These are phyloP conservation scores for Acromyrmex charruanus DNA, from an alignment of 1,140 invertebrate species.

Conservation along the genomic window DNA sequence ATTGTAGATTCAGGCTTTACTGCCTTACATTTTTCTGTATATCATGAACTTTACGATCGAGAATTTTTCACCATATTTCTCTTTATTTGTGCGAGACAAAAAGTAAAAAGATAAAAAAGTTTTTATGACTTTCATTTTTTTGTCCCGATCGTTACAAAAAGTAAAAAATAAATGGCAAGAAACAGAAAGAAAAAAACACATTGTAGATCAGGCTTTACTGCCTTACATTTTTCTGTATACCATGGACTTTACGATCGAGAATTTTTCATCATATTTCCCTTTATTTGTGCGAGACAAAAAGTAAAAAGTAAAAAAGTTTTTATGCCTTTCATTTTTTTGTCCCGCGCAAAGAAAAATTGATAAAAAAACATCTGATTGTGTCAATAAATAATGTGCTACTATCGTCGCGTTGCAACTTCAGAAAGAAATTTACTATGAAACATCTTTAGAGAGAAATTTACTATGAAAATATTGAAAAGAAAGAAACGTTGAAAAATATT, in stretches of 20 bases:
- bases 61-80: neutral
- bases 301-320: neutral
- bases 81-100: neutral
- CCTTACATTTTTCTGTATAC: too few relatives aligned
- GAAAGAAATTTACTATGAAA: neutral
- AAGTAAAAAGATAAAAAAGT: neutral
- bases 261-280: neutral
- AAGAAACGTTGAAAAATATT: conserved; percentile 7
- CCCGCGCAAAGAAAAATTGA: too few relatives aligned
- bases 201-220: too few relatives aligned
- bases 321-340: too few relatives aligned
- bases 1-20: too few relatives aligned
- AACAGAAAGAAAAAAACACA: too few relatives aligned
- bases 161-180: too few relatives aligned
- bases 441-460: neutral
- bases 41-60: neutral
- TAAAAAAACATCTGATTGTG: too few relatives aligned
- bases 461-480: neutral
- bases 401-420: neutral
- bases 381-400: neutral
- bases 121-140: too few relatives aligned
- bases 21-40: too few relatives aligned
- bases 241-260: neutral
- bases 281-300: neutral
- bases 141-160: too few relatives aligned